These are phyloP conservation scores for Melanaphis sacchari DNA, from an alignment of 1,140 invertebrate species.

Conservation along the genomic window DNA sequence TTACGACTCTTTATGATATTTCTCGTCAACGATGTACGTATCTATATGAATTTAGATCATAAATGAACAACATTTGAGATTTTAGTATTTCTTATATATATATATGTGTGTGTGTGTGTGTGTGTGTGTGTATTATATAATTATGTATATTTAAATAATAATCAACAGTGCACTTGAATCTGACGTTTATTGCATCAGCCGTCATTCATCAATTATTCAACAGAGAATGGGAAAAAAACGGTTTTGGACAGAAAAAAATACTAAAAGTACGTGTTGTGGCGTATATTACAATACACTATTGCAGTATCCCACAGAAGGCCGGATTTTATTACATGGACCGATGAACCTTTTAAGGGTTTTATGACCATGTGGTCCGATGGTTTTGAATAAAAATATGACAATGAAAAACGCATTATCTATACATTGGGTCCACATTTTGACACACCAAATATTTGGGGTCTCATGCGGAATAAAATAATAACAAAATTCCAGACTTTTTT, in stretches of 20 bases:
- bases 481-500: neutral
- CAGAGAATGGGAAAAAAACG: neutral
- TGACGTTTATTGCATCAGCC: neutral
- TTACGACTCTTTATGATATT: no score
- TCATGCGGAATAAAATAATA: neutral
- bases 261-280: neutral
- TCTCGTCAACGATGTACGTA: neutral
- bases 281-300: neutral
- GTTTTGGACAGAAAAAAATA: neutral
- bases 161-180: neutral
- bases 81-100: neutral
- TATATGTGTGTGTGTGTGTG: no score
- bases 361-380: neutral
- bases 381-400: constrained; percentile 13
- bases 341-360: constrained; percentile 24
- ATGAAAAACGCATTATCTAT: constrained; percentile 14
- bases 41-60: neutral
- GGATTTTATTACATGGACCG: constrained; percentile 35
- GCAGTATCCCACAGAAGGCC: neutral
- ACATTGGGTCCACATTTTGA: neutral
- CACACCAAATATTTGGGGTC: neutral
- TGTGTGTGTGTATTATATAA: no score
- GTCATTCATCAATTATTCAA: constrained; percentile 27
- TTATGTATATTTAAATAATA: neutral
- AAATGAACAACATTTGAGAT: neutral